Evolutionary conservation across 1,140 invertebrate genomes (phyloP), one percentile per base, ranked within the genome.

Genomic region (Drosophila nigrodunni): DNA sequence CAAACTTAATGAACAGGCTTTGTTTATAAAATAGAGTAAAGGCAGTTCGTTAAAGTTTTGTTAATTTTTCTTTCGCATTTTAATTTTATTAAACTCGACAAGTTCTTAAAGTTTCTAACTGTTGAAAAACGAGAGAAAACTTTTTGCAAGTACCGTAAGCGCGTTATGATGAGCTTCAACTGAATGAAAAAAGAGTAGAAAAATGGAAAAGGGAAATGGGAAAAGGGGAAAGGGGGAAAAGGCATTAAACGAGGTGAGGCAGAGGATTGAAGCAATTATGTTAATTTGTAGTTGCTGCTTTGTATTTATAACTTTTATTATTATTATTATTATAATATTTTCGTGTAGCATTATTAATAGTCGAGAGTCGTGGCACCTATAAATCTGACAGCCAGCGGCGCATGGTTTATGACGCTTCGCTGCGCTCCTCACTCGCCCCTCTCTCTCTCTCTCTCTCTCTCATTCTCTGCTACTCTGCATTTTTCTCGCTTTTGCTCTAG

Each of bases 301-400:
- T 39, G 52, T 55, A 41, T 18, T 7, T 55, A 43, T 9, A 13
- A 44, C 46, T 43, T 57, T 34, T 18, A 30, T 55, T 74, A 9
- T 57, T 80, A 37, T 60, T 68, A 35, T 44, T 58, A 39, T 70
- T 49, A 43, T 60, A 55, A 55, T 49, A 46, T 49, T 58, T 62
- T 74, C 70, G 62, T 34, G 34, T 70, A 57, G 68, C 80, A 75
- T 87, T 88, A 74, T 80, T 88, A 83, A 88, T 80, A 87, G 62
- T 47, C 66, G 43, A 46, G 52, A 62, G 58, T 8, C 21, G 61
- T 39, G 82, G 76, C 79, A 73, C 69, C 82, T 65, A 87, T 87
- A 88, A 87, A 87, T 87, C 80, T 83, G 69, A 54, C 58, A 60
- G 80, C 82, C 46, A 77, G 80, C 73, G 83, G 79, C 79, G 62